Evolutionary conservation across 2,113 vertebrate genomes (phyloP).

Genomic region (Illadopsis cleaveri): DNA sequence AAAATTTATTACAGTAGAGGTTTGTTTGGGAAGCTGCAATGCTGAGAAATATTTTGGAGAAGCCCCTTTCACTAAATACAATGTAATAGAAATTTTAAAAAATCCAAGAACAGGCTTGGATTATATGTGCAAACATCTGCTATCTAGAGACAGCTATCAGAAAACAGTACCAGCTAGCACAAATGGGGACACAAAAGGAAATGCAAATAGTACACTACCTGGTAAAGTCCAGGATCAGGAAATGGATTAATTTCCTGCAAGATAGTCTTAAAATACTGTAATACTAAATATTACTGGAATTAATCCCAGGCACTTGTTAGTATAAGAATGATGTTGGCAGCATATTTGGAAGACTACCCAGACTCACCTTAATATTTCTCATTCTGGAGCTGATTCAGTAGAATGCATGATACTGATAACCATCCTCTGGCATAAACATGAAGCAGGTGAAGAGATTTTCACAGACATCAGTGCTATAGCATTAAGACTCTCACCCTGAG

Average conservation of each 20-base stretch:
- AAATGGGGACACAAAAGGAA: neutral
- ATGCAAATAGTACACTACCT: neutral
- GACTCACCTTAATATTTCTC: neutral
- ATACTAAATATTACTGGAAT: neutral
- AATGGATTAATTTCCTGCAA: neutral
- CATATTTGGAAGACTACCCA: neutral
- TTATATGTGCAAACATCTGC: neutral
- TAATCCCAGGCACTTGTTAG: neutral
- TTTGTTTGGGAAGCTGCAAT: neutral
- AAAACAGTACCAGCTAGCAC: neutral
- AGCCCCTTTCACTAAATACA: neutral
- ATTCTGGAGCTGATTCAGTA: neutral
- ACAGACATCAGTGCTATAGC: neutral
- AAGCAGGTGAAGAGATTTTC: neutral
- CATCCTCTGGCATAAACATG: fast-evolving
- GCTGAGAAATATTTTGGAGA: neutral
- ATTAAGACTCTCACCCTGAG: neutral
- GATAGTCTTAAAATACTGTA: neutral
- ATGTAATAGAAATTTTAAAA: neutral
- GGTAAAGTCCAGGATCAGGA: neutral
- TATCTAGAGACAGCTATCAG: neutral
- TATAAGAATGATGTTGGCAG: neutral
- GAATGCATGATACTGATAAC: neutral
- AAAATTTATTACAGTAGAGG: neutral
- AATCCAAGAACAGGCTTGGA: neutral